These are phyloP conservation scores for Scaptomyza tumidula DNA, from an alignment of 2,888 invertebrate species.

Conservation along the genomic window DNA sequence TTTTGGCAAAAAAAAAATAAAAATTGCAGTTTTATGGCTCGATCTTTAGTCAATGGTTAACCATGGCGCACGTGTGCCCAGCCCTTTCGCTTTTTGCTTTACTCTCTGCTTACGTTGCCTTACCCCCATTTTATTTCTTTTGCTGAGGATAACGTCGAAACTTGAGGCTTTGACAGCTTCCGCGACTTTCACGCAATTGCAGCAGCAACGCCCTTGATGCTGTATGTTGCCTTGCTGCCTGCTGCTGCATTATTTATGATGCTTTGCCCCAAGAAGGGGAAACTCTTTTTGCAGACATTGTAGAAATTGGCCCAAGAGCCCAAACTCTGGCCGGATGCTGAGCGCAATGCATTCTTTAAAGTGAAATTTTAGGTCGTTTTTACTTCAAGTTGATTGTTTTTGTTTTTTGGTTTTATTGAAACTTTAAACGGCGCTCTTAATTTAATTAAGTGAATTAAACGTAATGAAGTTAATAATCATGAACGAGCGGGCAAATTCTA, in stretches of 20 bases:
- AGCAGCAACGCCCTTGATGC: conserved; percentile 57
- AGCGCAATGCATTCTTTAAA: conserved; percentile 72
- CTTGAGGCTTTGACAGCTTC: conserved; percentile 58
- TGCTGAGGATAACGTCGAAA: conserved; percentile 60
- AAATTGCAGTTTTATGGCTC: conserved; percentile 75
- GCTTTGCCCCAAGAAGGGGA: conserved; percentile 21
- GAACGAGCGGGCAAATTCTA: conserved; percentile 56
- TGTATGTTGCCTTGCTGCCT: conserved; percentile 12
- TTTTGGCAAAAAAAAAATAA: conserved; percentile 54
- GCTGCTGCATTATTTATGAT: conserved; percentile 61
- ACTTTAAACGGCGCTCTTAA: conserved; percentile 65
- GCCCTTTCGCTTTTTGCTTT: conserved; percentile 73
- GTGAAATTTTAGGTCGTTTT: conserved; percentile 62
- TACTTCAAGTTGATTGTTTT: conserved; percentile 26
- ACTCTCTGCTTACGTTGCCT: conserved; percentile 21
- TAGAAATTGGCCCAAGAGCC: conserved; percentile 27
- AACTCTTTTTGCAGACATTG: conserved; percentile 25
- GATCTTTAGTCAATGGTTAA: conserved; percentile 46
- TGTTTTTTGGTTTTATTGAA: conserved; percentile 39
- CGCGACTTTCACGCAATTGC: conserved; percentile 75
- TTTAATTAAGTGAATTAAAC: conserved; percentile 74
- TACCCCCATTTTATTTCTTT: conserved; percentile 16
- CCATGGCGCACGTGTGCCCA: conserved; percentile 62
- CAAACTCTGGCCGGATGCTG: conserved; percentile 49
- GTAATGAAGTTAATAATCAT: conserved; percentile 58